Evolutionary conservation across 2,113 vertebrate species (phyloP).

Genomic region (Sminthopsis crassicaudata): DNA sequence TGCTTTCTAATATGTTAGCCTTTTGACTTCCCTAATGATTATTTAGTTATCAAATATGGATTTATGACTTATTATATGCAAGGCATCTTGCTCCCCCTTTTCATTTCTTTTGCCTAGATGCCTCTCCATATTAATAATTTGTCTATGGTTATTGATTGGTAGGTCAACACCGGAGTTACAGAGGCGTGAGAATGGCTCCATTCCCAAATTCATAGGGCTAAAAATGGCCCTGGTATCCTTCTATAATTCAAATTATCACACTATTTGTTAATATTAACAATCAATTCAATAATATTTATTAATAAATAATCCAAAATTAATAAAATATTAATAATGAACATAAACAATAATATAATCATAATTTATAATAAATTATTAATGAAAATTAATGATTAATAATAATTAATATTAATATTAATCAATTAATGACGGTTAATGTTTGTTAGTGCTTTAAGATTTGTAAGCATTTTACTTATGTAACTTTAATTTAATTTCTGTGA

Average conservation of each 20-base stretch:
- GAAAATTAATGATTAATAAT: too few species aligned
- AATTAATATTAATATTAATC: too few species aligned
- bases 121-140: background rate
- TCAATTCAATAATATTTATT: too few species aligned
- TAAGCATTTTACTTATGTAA: background rate
- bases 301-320: too few species aligned
- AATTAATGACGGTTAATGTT: background rate
- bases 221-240: background rate
- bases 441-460: background rate
- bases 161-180: background rate
- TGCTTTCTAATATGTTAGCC: background rate
- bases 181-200: background rate
- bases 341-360: too few species aligned
- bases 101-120: background rate
- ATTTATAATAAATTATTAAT: too few species aligned
- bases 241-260: background rate
- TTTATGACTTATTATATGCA: background rate
- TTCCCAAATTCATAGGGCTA: background rate
- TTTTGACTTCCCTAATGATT: background rate
- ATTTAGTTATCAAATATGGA: background rate
- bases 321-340: too few species aligned
- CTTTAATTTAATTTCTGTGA: background rate
- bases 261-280: background rate
- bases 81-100: background rate
- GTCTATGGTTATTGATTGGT: background rate